phyloP scores from a whole-genome alignment of 2,888 invertebrate species.

The Drosophila anceps region DNA sequence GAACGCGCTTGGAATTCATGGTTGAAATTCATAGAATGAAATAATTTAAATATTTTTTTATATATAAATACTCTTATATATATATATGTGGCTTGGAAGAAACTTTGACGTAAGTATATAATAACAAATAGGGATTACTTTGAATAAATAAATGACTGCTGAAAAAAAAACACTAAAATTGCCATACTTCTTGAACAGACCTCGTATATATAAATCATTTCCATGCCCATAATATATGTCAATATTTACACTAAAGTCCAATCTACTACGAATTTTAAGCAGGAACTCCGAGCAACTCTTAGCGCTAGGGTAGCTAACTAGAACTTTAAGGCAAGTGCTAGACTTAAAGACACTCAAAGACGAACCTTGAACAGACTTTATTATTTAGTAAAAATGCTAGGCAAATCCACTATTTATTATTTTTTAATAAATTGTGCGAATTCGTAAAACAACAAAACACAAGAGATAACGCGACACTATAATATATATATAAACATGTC shows the following conservation, averaged over 20 bases:
- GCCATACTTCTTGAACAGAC: neutral
- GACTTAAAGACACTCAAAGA: slow-evolving; percentile 1
- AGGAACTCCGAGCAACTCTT: neutral
- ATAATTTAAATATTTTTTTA: too few relatives aligned
- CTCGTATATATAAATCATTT: neutral
- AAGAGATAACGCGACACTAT: neutral
- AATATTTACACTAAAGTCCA: neutral
- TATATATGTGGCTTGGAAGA: too few relatives aligned
- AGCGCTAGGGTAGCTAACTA: neutral
- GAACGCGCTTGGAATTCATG: too few relatives aligned
- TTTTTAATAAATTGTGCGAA: neutral
- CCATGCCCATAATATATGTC: too few relatives aligned
- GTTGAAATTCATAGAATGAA: too few relatives aligned
- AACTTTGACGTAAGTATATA: too few relatives aligned
- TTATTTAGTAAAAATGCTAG: neutral
- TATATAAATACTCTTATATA: too few relatives aligned
- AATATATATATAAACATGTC: neutral
- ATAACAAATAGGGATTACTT: too few relatives aligned
- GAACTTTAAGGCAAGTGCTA: neutral
- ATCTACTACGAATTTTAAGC: neutral
- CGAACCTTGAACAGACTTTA: neutral
- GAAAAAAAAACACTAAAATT: too few relatives aligned
- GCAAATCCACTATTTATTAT: neutral
- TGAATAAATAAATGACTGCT: too few relatives aligned
- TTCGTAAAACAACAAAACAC: neutral